Evolutionary conservation across 2,888 invertebrate genomes (phyloP), one percentile per base, ranked within the genome.

Genomic region (Lochmaea crataegi): DNA sequence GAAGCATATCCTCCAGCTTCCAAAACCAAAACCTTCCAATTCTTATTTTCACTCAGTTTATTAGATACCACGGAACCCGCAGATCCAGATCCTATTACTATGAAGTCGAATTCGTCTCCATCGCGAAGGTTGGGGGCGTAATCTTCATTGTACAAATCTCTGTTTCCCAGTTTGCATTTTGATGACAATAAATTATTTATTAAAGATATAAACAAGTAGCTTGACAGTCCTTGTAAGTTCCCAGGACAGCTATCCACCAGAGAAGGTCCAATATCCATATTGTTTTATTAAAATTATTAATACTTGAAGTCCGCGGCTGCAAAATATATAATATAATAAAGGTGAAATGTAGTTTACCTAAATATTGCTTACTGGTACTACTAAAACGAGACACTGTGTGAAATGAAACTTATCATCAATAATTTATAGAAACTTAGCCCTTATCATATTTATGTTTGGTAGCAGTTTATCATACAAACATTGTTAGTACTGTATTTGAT

Each of bases 161-260:
- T 72, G 10, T 74, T 74, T 41, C 77, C 79, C 16, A n/a, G 92
- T 79, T 0, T 88, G 87, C 79, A 92, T 92, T 80, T 91, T 0
- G 91, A 90, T 2, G 88, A 85, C 58, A 92, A 83, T 68, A 93
- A 83, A 0, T 90, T 88, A 76, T 91, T 90, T 71, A 93, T 81
- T 0, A 92, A 84, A 11, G 91, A 88, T 1, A 88, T 83, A 82
- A 93, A 91, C 63, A 92, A 76, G 0, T 88, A 86, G 0, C 87
- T 88, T 0, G 87, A 84, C 0, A 85, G 83, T 2, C 88, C 87
- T 76, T 75, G 63, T n/a, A 78, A 67, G 18, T 75, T 78, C 7
- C 76, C 71, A 1, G 74, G 74, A 42, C 80, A 80, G 2, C 72
- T 67, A 16, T 74, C 75, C n/a, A 32, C 16, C 22, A 74, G 45